Conservation (phyloP, 2,797 vertebrate species). For the Arrhamphus sclerolepis region DNA sequence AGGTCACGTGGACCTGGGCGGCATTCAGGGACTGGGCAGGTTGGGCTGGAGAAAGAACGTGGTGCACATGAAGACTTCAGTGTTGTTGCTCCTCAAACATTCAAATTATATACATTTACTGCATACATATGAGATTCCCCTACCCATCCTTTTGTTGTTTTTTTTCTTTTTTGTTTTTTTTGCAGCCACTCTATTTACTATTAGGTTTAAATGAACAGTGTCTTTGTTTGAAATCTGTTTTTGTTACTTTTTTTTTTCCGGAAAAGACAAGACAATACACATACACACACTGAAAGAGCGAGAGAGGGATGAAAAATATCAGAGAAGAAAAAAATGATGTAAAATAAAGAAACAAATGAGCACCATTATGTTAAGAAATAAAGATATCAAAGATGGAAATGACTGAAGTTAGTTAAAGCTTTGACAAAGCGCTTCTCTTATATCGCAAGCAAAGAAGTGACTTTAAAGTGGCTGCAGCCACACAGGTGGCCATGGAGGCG, state of each 20-base stretch:
- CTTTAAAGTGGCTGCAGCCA: conserved; percentile 46
- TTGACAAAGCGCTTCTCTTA: conserved; percentile 63
- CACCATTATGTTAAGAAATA: conserved; percentile 58
- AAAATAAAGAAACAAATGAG: conserved; percentile 56
- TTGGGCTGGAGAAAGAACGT: conserved; percentile 18
- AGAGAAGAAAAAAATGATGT: conserved; percentile 17
- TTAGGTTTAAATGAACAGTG: conserved; percentile 71
- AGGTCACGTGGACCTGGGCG: conserved; percentile 30
- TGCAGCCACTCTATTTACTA: conserved; percentile 69
- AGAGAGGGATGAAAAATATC: conserved; percentile 12
- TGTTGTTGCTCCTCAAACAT: conserved; percentile 36
- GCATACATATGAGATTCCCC: conserved; percentile 7
- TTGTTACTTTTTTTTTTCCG: conserved; percentile 65
- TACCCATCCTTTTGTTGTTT: conserved; percentile 28
- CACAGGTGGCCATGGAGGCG: conserved; percentile 45
- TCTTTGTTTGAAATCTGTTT: conserved; percentile 57
- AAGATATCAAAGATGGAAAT: conserved; percentile 42
- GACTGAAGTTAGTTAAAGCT: conserved; percentile 66
- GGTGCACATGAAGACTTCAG: conserved; percentile 30
- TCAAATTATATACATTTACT: conserved; percentile 26
- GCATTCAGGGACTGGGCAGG: conserved; percentile 24
- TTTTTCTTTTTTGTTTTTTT: too few relatives aligned
- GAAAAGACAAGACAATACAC: conserved; percentile 69
- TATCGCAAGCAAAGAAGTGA: conserved; percentile 61
- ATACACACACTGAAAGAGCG: conserved; percentile 59